Conservation (phyloP, 2,888 invertebrate genomes). For the Miltochrista miniata region DNA sequence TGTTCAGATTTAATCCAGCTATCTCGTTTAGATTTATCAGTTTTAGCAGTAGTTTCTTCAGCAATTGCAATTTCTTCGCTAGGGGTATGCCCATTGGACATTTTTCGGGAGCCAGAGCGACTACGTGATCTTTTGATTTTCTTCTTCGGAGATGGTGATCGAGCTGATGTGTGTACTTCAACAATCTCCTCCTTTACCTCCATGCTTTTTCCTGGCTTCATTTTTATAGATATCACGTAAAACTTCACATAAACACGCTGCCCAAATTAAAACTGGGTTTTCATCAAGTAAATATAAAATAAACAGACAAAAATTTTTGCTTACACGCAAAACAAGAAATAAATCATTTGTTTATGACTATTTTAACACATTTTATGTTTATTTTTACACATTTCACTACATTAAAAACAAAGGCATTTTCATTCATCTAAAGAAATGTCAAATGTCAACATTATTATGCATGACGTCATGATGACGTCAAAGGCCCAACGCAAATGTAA, state of each 20-base stretch:
- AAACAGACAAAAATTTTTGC: too few species aligned
- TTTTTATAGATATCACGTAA: conserved; percentile 39
- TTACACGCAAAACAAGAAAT: conserved; percentile 30
- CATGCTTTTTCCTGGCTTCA: conserved; percentile 72
- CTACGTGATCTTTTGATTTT: conserved; percentile 62
- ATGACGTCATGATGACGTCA: conserved; percentile 76
- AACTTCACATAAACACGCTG: conserved; percentile 16
- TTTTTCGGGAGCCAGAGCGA: conserved; percentile 64
- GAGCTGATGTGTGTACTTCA: conserved; percentile 69
- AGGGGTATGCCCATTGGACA: conserved; percentile 68
- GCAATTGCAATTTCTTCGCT: conserved; percentile 34
- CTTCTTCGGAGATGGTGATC: conserved; percentile 73
- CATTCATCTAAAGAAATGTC: conserved; percentile 40
- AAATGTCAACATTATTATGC: conserved; percentile 45
- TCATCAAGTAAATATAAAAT: too few species aligned
- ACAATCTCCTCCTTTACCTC: conserved; percentile 72
- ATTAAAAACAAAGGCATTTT: conserved; percentile 42
- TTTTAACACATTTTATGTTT: conserved; percentile 23
- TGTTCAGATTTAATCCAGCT: conserved; percentile 79
- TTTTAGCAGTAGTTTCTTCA: conserved; percentile 38
- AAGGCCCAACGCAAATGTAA: conserved; percentile 22
- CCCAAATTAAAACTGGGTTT: too few species aligned
- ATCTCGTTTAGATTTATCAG: conserved; percentile 70
- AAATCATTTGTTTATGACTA: conserved; percentile 8
- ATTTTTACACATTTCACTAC: conserved; percentile 20